Conservation (phyloP, 2,888 invertebrate genomes). For the Drosophila putrida region DNA sequence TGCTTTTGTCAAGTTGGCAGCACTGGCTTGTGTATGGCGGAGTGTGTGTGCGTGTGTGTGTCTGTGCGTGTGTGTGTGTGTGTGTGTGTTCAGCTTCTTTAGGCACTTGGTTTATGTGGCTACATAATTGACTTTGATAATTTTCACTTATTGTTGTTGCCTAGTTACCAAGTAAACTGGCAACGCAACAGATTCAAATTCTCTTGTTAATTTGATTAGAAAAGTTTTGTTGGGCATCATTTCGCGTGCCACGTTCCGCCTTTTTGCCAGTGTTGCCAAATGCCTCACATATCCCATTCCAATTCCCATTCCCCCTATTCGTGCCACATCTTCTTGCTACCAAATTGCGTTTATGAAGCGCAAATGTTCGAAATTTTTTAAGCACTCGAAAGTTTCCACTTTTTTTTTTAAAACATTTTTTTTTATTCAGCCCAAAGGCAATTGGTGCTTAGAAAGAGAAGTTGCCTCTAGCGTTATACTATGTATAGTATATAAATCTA, state of each 20-base stretch:
- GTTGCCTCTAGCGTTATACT: conserved; percentile 3
- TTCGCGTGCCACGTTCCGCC: conserved; percentile 8
- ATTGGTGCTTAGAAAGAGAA: conserved; percentile 26
- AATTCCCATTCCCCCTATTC: not conserved
- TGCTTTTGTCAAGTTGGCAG: too few relatives aligned
- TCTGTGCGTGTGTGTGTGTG: conserved; percentile 9
- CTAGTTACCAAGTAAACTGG: conserved; percentile 46
- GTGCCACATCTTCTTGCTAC: not conserved
- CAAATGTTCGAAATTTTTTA: conserved; percentile 38
- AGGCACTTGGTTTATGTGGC: conserved; percentile 61
- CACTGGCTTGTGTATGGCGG: too few relatives aligned
- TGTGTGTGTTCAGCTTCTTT: conserved; percentile 27
- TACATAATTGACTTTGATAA: conserved; percentile 82
- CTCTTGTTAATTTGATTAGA: conserved; percentile 83
- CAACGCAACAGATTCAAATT: conserved; percentile 63
- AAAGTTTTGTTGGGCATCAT: conserved; percentile 63
- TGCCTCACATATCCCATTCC: not conserved
- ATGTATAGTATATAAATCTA: conserved; percentile 11
- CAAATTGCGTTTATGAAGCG: conserved; percentile 38
- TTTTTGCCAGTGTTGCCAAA: conserved; percentile 12
- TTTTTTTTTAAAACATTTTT: not conserved
- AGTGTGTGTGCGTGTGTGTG: conserved; percentile 1
- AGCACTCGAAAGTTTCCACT: conserved; percentile 39
- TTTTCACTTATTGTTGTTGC: conserved; percentile 76
- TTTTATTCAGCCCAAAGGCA: conserved; percentile 25